These are phyloP conservation scores for Sepiola atlantica DNA, from an alignment of 2,888 invertebrate species.

Conservation along the genomic window DNA sequence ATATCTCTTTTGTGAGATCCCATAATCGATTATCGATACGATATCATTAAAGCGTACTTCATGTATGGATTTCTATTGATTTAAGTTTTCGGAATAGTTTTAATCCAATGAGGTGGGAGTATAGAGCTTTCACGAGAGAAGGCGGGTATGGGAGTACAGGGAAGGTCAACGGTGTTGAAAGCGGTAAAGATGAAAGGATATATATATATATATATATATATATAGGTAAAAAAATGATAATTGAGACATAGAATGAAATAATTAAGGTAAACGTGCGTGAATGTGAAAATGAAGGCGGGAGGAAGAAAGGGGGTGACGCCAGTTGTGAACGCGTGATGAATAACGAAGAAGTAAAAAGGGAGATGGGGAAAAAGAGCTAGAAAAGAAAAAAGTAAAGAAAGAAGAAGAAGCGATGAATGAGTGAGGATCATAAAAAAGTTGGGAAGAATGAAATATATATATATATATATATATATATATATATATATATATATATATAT, in stretches of 20 bases:
- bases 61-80: not conserved
- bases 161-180: not conserved
- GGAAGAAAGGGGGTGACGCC: no score
- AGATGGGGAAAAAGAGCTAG: no score
- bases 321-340: no score
- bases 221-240: no score
- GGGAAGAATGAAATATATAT: no score
- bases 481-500: no score
- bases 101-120: no score
- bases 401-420: not conserved
- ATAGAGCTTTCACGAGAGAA: not conserved
- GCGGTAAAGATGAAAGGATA: not conserved
- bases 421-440: no score
- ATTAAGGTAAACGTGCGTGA: not conserved
- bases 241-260: not conserved
- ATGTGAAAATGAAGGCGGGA: no score
- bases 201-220: not conserved
- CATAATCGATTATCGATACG: not conserved
- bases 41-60: not conserved
- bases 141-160: not conserved
- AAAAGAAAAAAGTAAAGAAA: not conserved
- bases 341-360: no score
- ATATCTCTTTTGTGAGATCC: not conserved
- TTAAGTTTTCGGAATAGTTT: no score
- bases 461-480: no score